phyloP scores from a whole-genome alignment of 2,797 vertebrate species.

The Pseudochirops cupreus region DNA sequence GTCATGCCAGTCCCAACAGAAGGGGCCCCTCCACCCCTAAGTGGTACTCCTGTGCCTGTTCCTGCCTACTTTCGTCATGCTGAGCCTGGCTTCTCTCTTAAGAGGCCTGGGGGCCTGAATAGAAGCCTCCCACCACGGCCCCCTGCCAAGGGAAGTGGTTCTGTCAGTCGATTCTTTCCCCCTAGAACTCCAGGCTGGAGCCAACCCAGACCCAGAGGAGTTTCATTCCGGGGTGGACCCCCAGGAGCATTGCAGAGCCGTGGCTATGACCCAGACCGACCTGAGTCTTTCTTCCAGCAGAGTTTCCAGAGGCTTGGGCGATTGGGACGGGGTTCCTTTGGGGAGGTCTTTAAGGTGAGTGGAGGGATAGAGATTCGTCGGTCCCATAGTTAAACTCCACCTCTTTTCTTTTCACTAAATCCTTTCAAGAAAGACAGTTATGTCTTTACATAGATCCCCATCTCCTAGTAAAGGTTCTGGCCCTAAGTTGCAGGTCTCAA shows the following conservation, averaged over 20 bases:
- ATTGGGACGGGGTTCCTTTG: slow-evolving; percentile 93
- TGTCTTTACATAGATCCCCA: background rate
- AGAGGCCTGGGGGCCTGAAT: slow-evolving; percentile 87
- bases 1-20: slow-evolving; percentile 88
- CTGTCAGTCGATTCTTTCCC: slow-evolving; percentile 89
- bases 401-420: background rate
- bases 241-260: slow-evolving; percentile 74
- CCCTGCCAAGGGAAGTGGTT: slow-evolving; percentile 88
- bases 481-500: background rate
- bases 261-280: slow-evolving; percentile 88
- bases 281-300: slow-evolving; percentile 91
- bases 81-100: slow-evolving; percentile 92
- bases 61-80: slow-evolving; percentile 91
- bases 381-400: background rate
- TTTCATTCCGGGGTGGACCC: slow-evolving; percentile 82
- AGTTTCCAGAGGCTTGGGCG: slow-evolving; percentile 91
- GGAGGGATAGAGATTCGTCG: background rate
- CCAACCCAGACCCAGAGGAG: slow-evolving; percentile 88
- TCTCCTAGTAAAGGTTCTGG: background rate
- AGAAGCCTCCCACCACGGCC: slow-evolving; percentile 89
- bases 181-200: slow-evolving; percentile 86
- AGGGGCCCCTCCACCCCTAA: slow-evolving; percentile 75
- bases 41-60: slow-evolving; percentile 87
- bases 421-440: background rate
- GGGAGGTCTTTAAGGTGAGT: slow-evolving; percentile 94